A percentile compares a stretch with the other conserved stretches of the same genome.
Conservation (phyloP, 1,140 invertebrate species). For the Panagrolaimus sp. region DNA sequence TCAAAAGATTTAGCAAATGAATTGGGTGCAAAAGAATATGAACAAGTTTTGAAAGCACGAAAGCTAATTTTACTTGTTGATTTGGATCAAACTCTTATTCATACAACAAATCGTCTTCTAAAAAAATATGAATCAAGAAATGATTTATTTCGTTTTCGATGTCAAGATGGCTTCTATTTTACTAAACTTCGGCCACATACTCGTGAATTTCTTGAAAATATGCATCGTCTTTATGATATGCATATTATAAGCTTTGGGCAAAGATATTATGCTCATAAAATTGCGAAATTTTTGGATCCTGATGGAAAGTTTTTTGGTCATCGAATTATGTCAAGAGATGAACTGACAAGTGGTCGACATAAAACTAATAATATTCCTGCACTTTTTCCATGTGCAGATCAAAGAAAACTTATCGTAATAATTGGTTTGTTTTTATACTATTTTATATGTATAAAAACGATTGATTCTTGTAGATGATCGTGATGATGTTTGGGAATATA, state of each 20-base stretch:
- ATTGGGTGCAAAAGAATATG: slow-evolving; percentile 37
- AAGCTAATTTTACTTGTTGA: slow-evolving; percentile 92
- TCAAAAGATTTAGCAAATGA: slow-evolving; percentile 59
- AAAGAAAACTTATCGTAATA: not conserved
- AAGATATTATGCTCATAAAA: slow-evolving; percentile 90
- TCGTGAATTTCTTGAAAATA: slow-evolving; percentile 73
- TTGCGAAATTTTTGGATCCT: slow-evolving; percentile 81
- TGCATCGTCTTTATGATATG: slow-evolving; percentile 81
- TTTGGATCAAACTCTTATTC: slow-evolving; percentile 95
- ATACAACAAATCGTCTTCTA: slow-evolving; percentile 76
- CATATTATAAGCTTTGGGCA: slow-evolving; percentile 98
- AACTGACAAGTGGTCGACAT: slow-evolving; percentile 88
- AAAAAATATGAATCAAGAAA: slow-evolving; percentile 21
- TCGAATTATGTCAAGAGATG: slow-evolving; percentile 90
- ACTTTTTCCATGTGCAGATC: slow-evolving; percentile 90
- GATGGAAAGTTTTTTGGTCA: slow-evolving; percentile 76
- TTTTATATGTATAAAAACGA: no score
- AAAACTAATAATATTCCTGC: slow-evolving; percentile 94
- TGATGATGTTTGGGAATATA: slow-evolving; percentile 96
- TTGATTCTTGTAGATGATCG: slow-evolving; percentile 70
- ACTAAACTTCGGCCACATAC: slow-evolving; percentile 84
- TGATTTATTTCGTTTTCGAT: not conserved
- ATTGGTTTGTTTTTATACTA: not conserved
- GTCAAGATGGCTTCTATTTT: slow-evolving; percentile 73
- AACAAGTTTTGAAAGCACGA: slow-evolving; percentile 66